phyloP scores from a whole-genome alignment of 2,797 vertebrate species.

The Sebastes ruberrimus region DNA sequence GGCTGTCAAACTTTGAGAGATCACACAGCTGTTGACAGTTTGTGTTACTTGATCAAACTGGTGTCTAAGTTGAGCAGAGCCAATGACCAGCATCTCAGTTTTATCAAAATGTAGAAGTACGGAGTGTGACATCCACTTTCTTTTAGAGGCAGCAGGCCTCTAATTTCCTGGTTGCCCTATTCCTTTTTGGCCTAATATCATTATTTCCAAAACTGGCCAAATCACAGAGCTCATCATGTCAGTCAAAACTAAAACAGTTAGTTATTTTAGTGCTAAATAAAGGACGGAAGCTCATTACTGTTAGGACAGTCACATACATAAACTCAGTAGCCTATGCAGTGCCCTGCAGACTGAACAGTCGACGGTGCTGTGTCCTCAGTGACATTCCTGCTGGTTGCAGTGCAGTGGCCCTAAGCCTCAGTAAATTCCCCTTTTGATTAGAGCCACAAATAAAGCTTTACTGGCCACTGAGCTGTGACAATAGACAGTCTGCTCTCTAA shows the following conservation, averaged over 20 bases:
- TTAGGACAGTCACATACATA: neutral
- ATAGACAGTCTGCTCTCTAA: slow-evolving; percentile 41
- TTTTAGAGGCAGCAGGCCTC: too few relatives aligned
- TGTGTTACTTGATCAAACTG: neutral
- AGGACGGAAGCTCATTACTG: neutral
- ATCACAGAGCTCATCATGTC: too few relatives aligned
- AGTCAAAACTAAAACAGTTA: neutral
- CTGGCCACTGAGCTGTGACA: slow-evolving; percentile 54
- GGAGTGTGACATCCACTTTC: too few relatives aligned
- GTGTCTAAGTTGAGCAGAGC: too few relatives aligned
- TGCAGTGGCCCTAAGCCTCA: slow-evolving; percentile 19
- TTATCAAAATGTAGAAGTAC: too few relatives aligned
- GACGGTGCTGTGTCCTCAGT: neutral
- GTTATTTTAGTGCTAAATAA: neutral
- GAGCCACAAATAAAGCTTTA: slow-evolving; percentile 51
- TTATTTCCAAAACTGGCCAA: too few relatives aligned
- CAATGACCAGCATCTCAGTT: too few relatives aligned
- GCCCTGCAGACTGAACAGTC: neutral
- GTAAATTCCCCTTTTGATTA: slow-evolving; percentile 63
- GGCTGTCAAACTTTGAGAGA: neutral
- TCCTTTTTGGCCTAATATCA: too few relatives aligned
- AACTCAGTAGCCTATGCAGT: neutral
- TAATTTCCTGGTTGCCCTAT: too few relatives aligned
- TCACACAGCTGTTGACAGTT: neutral
- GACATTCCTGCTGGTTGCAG: slow-evolving; percentile 50